Percentiles rank a stretch among this genome's conserved stretches.
These are phyloP conservation scores for Megaceryle maxima DNA, from an alignment of 2,113 vertebrate genomes.

Conservation along the genomic window DNA sequence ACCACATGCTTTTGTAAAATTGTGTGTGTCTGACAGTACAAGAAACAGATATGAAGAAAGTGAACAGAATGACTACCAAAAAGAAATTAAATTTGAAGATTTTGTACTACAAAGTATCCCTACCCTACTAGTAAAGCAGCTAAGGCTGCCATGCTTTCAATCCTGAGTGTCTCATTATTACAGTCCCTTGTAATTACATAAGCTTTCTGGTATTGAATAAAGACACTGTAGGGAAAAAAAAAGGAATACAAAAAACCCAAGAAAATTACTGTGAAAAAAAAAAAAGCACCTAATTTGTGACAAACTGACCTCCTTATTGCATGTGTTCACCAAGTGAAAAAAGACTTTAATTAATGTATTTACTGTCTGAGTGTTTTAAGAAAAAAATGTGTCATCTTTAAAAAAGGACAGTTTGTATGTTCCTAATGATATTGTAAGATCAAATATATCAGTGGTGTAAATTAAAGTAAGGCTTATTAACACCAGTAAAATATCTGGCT, in stretches of 20 bases:
- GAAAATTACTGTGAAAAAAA: not conserved
- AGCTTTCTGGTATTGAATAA: not conserved
- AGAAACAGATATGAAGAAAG: not conserved
- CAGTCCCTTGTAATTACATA: not conserved
- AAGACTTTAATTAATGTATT: not conserved
- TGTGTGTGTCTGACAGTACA: not conserved
- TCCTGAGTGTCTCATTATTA: not conserved
- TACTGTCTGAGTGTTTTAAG: not conserved
- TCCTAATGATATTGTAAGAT: not conserved
- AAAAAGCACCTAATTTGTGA: not conserved
- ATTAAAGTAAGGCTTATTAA: not conserved
- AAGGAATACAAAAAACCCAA: accelerated
- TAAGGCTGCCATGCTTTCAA: not conserved
- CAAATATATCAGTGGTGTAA: no score
- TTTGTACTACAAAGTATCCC: not conserved
- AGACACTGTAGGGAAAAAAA: not conserved
- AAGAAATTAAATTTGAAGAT: not conserved
- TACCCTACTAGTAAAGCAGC: not conserved
- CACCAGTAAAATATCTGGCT: not conserved
- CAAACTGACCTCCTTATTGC: not conserved
- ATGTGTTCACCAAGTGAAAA: not conserved
- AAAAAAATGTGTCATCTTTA: not conserved
- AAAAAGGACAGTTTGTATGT: not conserved
- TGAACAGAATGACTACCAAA: not conserved
- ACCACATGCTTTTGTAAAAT: not conserved